These are phyloP conservation scores for Polyommatus icarus DNA, from an alignment of 2,888 invertebrate genomes.

Conservation along the genomic window DNA sequence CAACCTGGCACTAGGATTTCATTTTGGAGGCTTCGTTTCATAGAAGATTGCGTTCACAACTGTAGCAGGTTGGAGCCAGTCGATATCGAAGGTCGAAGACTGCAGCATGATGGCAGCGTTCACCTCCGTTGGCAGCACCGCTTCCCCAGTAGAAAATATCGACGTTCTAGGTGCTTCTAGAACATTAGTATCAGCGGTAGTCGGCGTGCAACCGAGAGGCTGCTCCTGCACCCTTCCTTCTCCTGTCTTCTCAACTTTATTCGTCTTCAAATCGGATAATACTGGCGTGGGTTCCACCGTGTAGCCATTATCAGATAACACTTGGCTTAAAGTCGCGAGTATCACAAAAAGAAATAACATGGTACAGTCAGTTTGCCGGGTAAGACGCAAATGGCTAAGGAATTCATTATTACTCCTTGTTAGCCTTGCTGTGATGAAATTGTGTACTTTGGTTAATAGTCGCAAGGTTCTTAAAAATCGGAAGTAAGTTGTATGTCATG, in stretches of 20 bases:
- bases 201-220: background rate
- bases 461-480: slow-evolving; percentile 16
- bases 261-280: background rate
- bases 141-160: background rate
- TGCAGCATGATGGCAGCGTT: background rate
- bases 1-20: background rate
- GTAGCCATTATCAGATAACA: background rate
- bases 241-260: background rate
- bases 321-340: background rate
- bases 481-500: background rate
- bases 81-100: background rate
- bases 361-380: background rate
- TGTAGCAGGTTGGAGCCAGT: background rate
- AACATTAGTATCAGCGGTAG: background rate
- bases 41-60: background rate
- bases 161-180: background rate
- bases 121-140: background rate
- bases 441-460: slow-evolving; percentile 2
- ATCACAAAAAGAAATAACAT: background rate
- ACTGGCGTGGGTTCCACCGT: background rate
- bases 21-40: background rate
- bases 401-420: slow-evolving; percentile 14
- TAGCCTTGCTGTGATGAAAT: slow-evolving; percentile 14
- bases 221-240: background rate
- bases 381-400: slow-evolving; percentile 10